Percentiles rank a stretch among this genome's conserved stretches.
phyloP scores from a whole-genome alignment of 2,888 invertebrate genomes.

The Mythimna albipuncta region DNA sequence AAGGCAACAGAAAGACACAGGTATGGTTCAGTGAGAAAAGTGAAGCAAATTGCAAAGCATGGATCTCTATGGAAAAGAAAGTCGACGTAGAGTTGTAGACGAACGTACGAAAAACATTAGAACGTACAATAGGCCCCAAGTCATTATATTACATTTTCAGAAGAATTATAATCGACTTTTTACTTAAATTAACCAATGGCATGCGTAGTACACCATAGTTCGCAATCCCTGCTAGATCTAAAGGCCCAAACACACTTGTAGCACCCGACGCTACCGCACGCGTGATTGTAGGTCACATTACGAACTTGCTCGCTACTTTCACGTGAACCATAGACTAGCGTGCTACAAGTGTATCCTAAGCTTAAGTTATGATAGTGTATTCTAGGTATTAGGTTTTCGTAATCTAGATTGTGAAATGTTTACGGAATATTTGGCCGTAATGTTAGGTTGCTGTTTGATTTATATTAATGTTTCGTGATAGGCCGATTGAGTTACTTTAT shows the following conservation, averaged over 20 bases:
- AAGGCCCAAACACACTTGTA: slow-evolving; percentile 23
- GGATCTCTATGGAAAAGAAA: too few species aligned
- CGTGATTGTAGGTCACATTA: slow-evolving; percentile 14
- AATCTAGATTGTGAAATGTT: slow-evolving; percentile 50
- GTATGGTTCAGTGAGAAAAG: too few species aligned
- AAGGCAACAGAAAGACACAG: too few species aligned
- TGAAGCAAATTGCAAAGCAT: too few species aligned
- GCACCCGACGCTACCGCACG: neutral
- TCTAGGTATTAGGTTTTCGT: slow-evolving; percentile 35
- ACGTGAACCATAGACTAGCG: slow-evolving; percentile 10
- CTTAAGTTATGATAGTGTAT: slow-evolving; percentile 38
- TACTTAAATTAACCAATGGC: neutral
- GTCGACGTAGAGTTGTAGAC: too few species aligned
- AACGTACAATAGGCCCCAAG: too few species aligned
- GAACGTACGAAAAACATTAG: too few species aligned
- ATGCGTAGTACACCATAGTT: neutral
- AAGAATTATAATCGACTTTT: neutral
- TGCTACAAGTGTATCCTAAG: slow-evolving; percentile 30
- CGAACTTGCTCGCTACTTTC: slow-evolving; percentile 4
- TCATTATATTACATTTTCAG: neutral
- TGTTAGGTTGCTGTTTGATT: slow-evolving; percentile 38
- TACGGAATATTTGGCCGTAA: slow-evolving; percentile 42
- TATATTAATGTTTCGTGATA: slow-evolving; percentile 43
- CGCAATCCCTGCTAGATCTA: slow-evolving; percentile 8
- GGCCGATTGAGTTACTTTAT: slow-evolving; percentile 9